These are phyloP conservation scores for Cheilosia vernalis DNA, from an alignment of 2,888 invertebrate species.

Conservation along the genomic window DNA sequence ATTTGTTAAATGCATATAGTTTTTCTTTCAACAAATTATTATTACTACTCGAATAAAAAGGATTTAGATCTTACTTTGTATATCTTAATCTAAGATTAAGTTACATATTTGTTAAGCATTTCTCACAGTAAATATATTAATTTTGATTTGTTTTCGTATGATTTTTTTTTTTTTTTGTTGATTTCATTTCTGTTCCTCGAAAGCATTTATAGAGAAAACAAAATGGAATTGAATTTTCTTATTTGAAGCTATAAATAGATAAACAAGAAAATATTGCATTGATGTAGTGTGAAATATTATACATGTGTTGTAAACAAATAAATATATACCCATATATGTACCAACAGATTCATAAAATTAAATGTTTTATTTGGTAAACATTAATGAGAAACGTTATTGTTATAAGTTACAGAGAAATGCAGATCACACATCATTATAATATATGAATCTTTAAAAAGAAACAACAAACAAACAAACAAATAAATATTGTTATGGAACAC, in stretches of 20 bases:
- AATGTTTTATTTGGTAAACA: conserved; percentile 54
- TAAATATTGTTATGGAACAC: conserved; percentile 28
- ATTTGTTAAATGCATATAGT: conserved; percentile 49
- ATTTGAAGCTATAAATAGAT: conserved; percentile 26
- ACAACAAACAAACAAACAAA: conserved; percentile 14
- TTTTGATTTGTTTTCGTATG: neutral
- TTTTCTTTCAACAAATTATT: conserved; percentile 36
- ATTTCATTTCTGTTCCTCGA: conserved; percentile 17
- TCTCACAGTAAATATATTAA: conserved; percentile 24
- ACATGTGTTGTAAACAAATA: conserved; percentile 28
- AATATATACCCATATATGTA: conserved; percentile 17
- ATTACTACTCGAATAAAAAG: conserved; percentile 46
- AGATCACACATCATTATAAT: conserved; percentile 59
- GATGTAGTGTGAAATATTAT: conserved; percentile 23
- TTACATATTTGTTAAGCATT: conserved; percentile 52
- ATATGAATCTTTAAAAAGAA: conserved; percentile 48
- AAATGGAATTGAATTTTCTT: conserved; percentile 47
- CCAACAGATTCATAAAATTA: conserved; percentile 41
- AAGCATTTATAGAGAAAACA: conserved; percentile 51
- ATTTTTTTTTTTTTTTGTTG: neutral
- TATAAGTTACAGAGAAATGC: conserved; percentile 65
- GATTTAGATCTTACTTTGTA: conserved; percentile 45
- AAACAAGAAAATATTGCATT: conserved; percentile 20
- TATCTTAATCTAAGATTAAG: conserved; percentile 53
- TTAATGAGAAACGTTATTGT: conserved; percentile 47